Base-by-base conservation (phyloP, 1,140 invertebrate species). In the Chrysoperla carnea region DNA sequence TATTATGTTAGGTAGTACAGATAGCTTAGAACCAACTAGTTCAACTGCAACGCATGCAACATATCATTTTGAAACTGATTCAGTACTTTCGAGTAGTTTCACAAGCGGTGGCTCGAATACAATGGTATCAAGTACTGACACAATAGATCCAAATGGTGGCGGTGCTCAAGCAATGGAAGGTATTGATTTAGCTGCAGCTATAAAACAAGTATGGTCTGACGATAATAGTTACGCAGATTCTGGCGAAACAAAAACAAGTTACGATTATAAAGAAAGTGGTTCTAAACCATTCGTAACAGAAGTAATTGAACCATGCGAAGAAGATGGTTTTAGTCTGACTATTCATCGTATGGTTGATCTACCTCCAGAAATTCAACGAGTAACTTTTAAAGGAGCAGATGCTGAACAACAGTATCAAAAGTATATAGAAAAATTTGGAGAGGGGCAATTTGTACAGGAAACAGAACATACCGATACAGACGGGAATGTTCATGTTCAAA, bases 1-100 rank as follows among this genome's bases (percentile, higher is more conserved):
- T 43, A 52, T 69, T 35, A 72, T 78, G 67, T 54, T 73, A 13
- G 75, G 74, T n/a, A 79, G 76, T 50, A 76, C 72, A 3, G 76
- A 76, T 46, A 78, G 75, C 41, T 49, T 78, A 13, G 76, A 78
- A 47, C 74, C 73, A 8, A 76, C 76, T 1, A 82, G 78, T 51
- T 84, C 81, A 2, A 78, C 79, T 11, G 81, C 78, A 0, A 84
- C 81, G 1, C 73, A 81, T 52, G 82, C 82, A 12, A 84, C 81
- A n/a, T 84, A 81, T 53, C 81, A 83, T 50, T 81, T 79, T 52
- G 81, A 84, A 58, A 79, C 77, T 1, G 81, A 85, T 52, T 84
- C 82, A 0, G 70, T 81, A 13, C 83, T 83, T 75, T 84, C 81
- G 5, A 79, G 79, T 12, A 84, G 81, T 59, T 71, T 84, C 35